Evolutionary conservation across 2,888 invertebrate genomes (phyloP), one percentile per base, ranked within the genome.

Genomic region (Opisthograptis luteolata): DNA sequence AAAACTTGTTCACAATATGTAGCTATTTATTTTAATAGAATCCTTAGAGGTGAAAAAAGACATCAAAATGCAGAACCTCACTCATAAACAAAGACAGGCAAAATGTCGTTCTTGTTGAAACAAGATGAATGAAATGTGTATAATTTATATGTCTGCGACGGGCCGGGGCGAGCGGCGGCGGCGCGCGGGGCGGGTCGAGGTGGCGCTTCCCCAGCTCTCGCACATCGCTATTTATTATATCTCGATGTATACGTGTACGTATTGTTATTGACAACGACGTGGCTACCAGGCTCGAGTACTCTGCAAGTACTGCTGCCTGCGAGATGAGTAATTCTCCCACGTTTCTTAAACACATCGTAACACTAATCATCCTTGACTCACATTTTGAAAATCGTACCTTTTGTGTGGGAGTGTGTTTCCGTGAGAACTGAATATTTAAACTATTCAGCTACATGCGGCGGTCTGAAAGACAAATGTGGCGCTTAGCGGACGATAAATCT

Each of bases 371-470:
- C 85, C 87, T 87, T 88, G 87, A 82, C 87, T 85, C 81, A 87
- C 82, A 83, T 87, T 86, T 84, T 79, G 70, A 79, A 83, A 83
- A 84, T 84, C 79, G 77, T 81, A 85, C 85, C 87, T 87, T 85
- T 87, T 86, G 81, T 84, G 78, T 80, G 80, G 75, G 76, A 81
- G 71, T 76, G 64, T 66, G 79, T 81, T 84, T 84, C 80, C 85
- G 84, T 87, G 87, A 84, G 87, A 89, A 87, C 82, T 73, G 73
- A 74, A 77, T 77, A 76, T 68, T 76, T 74, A 70, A 68, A 69
- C 45, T 30, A 54, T 56, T 61, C 53, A 50, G 79, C 73, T 77
- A 76, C 76, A 77, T 73, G 75, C 70, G 69, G 66, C 67, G 66
- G 62, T 63, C 68, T 67, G 66, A 65, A 71, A 70, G 43, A 47